These are phyloP conservation scores for Thyatira batis DNA, from an alignment of 2,888 invertebrate species.

Conservation along the genomic window DNA sequence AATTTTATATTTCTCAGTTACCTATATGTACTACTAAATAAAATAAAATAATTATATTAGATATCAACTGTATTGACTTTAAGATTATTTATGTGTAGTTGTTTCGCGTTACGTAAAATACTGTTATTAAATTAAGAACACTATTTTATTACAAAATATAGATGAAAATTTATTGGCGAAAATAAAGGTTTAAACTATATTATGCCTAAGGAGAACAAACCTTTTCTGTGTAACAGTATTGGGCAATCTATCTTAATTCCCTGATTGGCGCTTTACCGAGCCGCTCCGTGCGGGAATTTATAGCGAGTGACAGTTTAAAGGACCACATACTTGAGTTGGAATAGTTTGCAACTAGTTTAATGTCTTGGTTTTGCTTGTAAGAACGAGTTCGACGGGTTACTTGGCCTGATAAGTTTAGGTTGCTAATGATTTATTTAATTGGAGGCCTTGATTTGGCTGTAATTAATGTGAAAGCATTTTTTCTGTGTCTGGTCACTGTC, in stretches of 20 bases:
- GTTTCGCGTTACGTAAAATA: too few species aligned
- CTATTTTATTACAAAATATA: slow-evolving; percentile 13
- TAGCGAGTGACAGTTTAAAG: slow-evolving; percentile 38
- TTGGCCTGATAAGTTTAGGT: not conserved
- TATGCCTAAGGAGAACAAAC: slow-evolving; percentile 18
- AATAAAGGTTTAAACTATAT: not conserved
- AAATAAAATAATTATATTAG: too few species aligned
- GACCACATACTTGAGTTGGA: slow-evolving; percentile 25
- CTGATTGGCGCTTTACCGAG: slow-evolving; percentile 41
- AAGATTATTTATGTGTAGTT: too few species aligned
- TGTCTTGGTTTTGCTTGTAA: slow-evolving; percentile 2
- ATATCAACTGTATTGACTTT: too few species aligned
- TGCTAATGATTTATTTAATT: not conserved
- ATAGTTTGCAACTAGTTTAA: slow-evolving; percentile 4
- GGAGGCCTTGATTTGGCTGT: not conserved
- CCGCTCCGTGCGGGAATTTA: slow-evolving; percentile 29
- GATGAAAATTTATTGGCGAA: slow-evolving; percentile 7
- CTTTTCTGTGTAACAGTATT: slow-evolving; percentile 22
- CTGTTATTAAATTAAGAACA: too few species aligned
- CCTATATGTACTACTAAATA: too few species aligned
- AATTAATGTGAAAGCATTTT: not conserved
- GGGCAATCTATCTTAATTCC: slow-evolving; percentile 48
- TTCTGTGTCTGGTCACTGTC: too few species aligned
- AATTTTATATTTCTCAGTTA: too few species aligned
- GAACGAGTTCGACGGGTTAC: not conserved